phyloP scores from a whole-genome alignment of 2,113 vertebrate species.

The Catharus minimus region DNA sequence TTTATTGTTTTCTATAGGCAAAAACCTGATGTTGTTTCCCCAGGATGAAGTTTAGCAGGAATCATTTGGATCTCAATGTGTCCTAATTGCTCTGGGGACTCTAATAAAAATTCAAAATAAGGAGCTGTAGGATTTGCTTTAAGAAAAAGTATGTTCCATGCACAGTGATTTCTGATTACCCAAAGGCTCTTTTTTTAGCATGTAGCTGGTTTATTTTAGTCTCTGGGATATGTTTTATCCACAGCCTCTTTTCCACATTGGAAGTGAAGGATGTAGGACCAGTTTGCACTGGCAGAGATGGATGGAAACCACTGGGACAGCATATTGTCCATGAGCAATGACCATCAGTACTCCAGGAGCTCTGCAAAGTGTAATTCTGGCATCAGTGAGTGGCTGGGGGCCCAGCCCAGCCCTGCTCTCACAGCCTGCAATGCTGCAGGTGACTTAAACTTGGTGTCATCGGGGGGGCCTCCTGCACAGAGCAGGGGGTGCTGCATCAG shows the following conservation, averaged over 20 bases:
- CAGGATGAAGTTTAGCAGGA: conserved; percentile 33
- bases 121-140: conserved; percentile 6
- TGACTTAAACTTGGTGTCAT: background rate
- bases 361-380: background rate
- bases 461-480: background rate
- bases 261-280: background rate
- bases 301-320: background rate
- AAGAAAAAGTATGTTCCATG: background rate
- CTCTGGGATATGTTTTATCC: conserved; percentile 3
- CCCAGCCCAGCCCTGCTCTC: background rate
- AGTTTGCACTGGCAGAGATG: background rate
- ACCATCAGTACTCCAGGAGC: background rate
- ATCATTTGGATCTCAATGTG: background rate
- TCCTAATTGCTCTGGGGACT: conserved; percentile 22
- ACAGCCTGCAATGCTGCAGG: background rate
- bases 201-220: conserved; percentile 15
- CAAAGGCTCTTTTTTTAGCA: conserved; percentile 27
- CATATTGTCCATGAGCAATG: background rate
- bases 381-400: background rate
- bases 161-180: conserved; percentile 44
- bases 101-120: conserved; percentile 44
- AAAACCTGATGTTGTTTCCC: conserved; percentile 4
- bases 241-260: background rate
- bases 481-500: background rate
- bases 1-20: conserved; percentile 9